Percentiles rank a stretch among this genome's conserved stretches.
Conservation (phyloP, 2,113 vertebrate genomes). For the Arvicanthis niloticus region DNA sequence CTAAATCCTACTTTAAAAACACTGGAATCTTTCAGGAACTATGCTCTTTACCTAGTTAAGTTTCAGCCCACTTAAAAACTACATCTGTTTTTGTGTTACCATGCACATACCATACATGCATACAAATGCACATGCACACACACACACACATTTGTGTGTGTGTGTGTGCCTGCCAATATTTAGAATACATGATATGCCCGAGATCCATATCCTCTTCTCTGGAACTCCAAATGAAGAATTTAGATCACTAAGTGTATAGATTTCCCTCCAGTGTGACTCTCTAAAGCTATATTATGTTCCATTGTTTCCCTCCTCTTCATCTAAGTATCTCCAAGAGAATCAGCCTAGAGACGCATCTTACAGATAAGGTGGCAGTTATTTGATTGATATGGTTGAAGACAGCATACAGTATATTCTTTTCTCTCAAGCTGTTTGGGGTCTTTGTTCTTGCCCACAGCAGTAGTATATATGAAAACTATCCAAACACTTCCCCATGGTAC, state of each 20-base stretch:
- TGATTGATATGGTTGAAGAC: constrained; percentile 33
- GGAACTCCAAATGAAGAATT: constrained; percentile 67
- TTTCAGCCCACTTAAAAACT: constrained; percentile 8
- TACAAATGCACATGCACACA: not conserved
- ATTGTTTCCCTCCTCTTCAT: constrained; percentile 67
- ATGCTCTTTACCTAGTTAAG: not conserved
- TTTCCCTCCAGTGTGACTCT: constrained; percentile 63
- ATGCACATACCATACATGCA: not conserved
- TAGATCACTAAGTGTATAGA: constrained; percentile 57
- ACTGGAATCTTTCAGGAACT: constrained; percentile 57
- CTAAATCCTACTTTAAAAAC: constrained; percentile 50
- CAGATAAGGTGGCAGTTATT: constrained; percentile 75
- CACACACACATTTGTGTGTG: no score
- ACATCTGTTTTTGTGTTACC: constrained; percentile 3
- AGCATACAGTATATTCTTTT: constrained; percentile 46
- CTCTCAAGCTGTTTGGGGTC: constrained; percentile 56
- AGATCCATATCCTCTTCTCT: constrained; percentile 53
- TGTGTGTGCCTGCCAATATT: constrained; percentile 5
- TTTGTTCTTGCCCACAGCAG: constrained; percentile 69
- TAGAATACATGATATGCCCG: constrained; percentile 43
- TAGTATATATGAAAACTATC: constrained; percentile 70
- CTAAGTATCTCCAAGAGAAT: constrained; percentile 71
- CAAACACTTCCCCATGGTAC: constrained; percentile 78
- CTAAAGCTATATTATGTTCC: constrained; percentile 63
- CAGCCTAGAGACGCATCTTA: constrained; percentile 55